Conservation (phyloP, 1,140 invertebrate species). For the Sycophila sp. region DNA sequence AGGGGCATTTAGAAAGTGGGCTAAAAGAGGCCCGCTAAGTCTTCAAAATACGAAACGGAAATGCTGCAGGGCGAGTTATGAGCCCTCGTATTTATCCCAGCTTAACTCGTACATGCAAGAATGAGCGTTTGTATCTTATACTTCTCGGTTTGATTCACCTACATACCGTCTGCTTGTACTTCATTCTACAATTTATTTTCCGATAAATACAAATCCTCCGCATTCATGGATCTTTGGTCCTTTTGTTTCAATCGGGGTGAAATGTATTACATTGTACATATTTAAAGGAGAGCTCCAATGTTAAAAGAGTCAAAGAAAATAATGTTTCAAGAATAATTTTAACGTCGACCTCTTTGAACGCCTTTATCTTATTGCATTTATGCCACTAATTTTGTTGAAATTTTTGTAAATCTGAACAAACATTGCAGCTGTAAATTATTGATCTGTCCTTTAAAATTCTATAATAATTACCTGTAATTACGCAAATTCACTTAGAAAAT, state of each 20-base stretch:
- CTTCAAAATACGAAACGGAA: constrained; percentile 6
- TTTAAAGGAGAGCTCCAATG: not conserved
- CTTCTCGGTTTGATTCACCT: not conserved
- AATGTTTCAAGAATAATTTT: no score
- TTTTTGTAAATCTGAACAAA: no score
- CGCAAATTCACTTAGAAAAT: no score
- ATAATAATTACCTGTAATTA: no score
- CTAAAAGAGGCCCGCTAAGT: not conserved
- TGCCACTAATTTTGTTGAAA: no score
- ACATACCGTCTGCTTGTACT: constrained; percentile 22
- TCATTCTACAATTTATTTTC: not conserved
- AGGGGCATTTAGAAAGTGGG: constrained; percentile 7
- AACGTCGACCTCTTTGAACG: no score
- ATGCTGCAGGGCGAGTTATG: constrained; percentile 43
- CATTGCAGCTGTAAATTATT: no score
- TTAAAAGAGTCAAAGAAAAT: no score
- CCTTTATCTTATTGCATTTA: no score
- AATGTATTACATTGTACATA: not conserved
- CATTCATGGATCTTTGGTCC: no score
- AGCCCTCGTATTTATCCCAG: constrained; percentile 49
- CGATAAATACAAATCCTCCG: constrained; percentile 7
- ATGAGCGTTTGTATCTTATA: not conserved
- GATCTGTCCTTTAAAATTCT: no score
- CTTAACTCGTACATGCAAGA: constrained; percentile 46
- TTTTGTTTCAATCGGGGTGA: no score